A percentile compares a stretch with the other conserved stretches of the same genome.
These are phyloP conservation scores for Cacoxenus indagator DNA, from an alignment of 2,888 invertebrate genomes.

Conservation along the genomic window DNA sequence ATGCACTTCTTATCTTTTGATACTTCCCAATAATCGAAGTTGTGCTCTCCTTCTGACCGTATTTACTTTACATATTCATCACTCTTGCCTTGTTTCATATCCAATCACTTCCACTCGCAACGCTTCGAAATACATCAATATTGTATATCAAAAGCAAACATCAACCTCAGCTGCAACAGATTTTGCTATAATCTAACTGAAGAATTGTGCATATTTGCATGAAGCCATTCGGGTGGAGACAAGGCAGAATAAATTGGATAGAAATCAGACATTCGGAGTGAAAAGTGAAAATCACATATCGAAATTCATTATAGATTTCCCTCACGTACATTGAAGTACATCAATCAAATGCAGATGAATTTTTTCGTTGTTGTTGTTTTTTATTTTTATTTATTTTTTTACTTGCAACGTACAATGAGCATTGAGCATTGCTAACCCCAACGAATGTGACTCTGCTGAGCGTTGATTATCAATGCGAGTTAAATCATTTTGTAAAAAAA, in stretches of 20 bases:
- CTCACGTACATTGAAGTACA: slow-evolving; percentile 54
- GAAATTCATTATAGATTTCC: slow-evolving; percentile 53
- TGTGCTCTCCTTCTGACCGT: not conserved
- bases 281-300: slow-evolving; percentile 50
- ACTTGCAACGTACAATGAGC: too few species aligned
- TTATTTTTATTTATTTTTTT: not conserved
- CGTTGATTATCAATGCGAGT: not conserved
- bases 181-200: not conserved
- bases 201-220: slow-evolving; percentile 33
- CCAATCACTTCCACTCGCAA: not conserved
- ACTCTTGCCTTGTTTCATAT: not conserved
- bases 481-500: not conserved
- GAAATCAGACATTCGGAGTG: slow-evolving; percentile 21
- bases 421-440: too few species aligned
- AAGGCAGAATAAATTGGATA: slow-evolving; percentile 17
- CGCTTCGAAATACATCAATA: not conserved
- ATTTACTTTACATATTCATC: not conserved
- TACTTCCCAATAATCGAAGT: too few species aligned
- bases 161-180: not conserved
- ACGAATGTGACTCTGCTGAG: too few species aligned
- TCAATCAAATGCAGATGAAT: slow-evolving; percentile 56
- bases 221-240: not conserved
- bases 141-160: not conserved
- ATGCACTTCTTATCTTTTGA: too few species aligned
- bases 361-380: slow-evolving; percentile 16